phyloP scores from a whole-genome alignment of 1,140 invertebrate species.

The Ceratina calcarata region DNA sequence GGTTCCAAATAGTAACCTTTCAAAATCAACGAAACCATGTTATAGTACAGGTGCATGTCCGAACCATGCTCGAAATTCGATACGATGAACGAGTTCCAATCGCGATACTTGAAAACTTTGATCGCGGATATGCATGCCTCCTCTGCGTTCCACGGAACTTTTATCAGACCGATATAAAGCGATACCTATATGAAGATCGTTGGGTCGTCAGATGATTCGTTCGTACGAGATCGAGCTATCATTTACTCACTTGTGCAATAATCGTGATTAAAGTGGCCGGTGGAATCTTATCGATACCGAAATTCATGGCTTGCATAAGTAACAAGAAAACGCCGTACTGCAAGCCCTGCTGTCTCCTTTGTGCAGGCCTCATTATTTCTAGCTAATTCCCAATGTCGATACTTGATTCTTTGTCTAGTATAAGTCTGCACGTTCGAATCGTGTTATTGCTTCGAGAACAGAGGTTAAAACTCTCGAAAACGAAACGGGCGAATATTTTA shows the following conservation, averaged over 20 bases:
- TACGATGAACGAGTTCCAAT: constrained; percentile 83
- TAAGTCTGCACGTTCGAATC: neutral
- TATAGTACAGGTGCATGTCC: constrained; percentile 89
- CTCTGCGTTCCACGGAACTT: constrained; percentile 81
- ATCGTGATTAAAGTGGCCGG: constrained; percentile 83
- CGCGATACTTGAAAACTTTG: constrained; percentile 80
- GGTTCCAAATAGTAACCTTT: constrained; percentile 84
- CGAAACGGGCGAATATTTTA: neutral
- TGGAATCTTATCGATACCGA: constrained; percentile 84
- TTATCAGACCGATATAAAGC: constrained; percentile 79
- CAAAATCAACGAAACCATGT: constrained; percentile 86
- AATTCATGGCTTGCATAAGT: constrained; percentile 74
- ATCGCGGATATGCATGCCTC: constrained; percentile 84
- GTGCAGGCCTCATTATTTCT: constrained; percentile 67
- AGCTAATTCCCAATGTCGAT: neutral
- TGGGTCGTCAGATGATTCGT: too few species aligned
- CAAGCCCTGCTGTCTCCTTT: constrained; percentile 73
- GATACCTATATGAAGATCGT: constrained; percentile 73
- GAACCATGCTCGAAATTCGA: constrained; percentile 85
- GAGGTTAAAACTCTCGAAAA: neutral
- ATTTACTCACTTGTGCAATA: constrained; percentile 76
- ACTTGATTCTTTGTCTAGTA: neutral
- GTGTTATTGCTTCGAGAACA: neutral
- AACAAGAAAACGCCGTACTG: constrained; percentile 74
- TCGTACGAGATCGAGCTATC: neutral